Conservation (phyloP, 2,113 vertebrate species). For the Fregetta grallaria region DNA sequence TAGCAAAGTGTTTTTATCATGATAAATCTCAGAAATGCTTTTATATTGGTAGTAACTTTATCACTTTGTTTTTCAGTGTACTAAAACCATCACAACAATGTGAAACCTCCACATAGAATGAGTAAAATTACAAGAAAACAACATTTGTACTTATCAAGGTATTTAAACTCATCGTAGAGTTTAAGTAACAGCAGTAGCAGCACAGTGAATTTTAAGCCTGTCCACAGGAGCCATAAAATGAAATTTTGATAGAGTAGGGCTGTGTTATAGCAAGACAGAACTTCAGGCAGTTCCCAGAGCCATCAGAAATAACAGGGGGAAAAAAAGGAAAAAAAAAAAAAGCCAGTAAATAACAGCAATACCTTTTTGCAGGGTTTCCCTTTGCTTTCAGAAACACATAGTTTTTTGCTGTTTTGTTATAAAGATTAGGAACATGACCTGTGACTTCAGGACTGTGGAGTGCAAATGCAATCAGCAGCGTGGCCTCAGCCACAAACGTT, state of each 20-base stretch:
- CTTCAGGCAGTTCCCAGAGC: not conserved
- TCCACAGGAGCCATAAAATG: not conserved
- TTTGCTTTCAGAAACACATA: not conserved
- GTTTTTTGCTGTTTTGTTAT: not conserved
- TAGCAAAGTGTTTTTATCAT: conserved; percentile 1
- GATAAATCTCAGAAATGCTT: conserved; percentile 9
- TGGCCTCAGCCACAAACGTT: not conserved
- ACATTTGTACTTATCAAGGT: not conserved
- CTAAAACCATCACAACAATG: not conserved
- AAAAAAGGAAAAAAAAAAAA: rapidly evolving
- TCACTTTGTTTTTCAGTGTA: not conserved
- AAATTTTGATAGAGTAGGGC: not conserved
- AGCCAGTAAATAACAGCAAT: not conserved
- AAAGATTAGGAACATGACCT: not conserved
- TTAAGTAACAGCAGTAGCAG: not conserved
- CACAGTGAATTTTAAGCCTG: not conserved
- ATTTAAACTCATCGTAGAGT: not conserved
- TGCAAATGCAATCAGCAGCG: not conserved
- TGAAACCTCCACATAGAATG: not conserved
- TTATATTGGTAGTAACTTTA: not conserved
- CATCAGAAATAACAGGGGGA: not conserved
- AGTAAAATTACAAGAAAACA: not conserved
- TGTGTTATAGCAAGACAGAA: not conserved
- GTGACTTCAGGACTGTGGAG: not conserved
- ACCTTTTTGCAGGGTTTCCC: not conserved